Evolutionary conservation across 2,113 vertebrate genomes (phyloP).

Genomic region (Pandion haliaetus): DNA sequence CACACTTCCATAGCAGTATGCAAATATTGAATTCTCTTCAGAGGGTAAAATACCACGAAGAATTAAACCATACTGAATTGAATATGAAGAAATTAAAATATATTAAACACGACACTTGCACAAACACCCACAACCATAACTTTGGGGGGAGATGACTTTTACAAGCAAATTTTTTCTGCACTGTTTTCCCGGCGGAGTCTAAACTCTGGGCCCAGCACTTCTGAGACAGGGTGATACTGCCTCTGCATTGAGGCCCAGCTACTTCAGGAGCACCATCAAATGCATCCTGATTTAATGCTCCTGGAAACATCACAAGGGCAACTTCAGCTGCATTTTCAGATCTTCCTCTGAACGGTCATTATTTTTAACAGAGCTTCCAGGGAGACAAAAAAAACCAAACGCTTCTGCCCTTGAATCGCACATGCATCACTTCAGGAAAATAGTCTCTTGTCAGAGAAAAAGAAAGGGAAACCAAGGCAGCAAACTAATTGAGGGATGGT

Average conservation of each 20-base stretch:
- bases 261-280: not conserved
- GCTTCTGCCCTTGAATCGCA: not conserved
- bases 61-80: not conserved
- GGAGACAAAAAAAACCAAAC: not conserved
- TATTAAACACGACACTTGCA: not conserved
- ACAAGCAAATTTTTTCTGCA: not conserved
- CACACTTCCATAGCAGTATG: not conserved
- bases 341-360: not conserved
- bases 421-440: not conserved
- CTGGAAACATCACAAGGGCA: not conserved
- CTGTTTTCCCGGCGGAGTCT: not conserved
- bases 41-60: not conserved
- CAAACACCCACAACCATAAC: not conserved
- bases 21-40: not conserved
- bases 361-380: not conserved
- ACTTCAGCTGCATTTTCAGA: not conserved
- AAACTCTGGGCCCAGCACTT: not conserved
- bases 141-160: not conserved
- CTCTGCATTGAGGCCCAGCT: not conserved
- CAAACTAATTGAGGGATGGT: not conserved
- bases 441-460: not conserved
- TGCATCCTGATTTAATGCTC: not conserved
- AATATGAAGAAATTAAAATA: not conserved
- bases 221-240: not conserved
- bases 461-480: not conserved